phyloP scores from a whole-genome alignment of 2,888 invertebrate species.

The Leptinotarsa peninsularis region DNA sequence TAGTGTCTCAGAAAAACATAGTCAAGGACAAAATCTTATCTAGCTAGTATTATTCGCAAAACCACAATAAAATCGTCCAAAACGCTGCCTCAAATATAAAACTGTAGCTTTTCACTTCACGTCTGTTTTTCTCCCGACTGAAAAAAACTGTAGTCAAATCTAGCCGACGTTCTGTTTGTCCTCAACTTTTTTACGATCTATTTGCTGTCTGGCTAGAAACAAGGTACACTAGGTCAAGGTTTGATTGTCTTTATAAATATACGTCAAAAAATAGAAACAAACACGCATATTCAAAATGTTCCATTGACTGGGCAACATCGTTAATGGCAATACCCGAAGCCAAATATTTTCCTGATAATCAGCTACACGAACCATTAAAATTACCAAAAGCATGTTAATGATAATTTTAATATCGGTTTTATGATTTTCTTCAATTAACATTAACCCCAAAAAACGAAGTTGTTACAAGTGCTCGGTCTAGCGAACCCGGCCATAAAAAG shows the following conservation, averaged over 20 bases:
- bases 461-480: background rate
- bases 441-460: background rate
- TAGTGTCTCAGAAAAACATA: no score
- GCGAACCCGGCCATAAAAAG: background rate
- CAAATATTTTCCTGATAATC: constrained; percentile 5
- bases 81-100: no score
- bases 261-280: background rate
- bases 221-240: constrained; percentile 4
- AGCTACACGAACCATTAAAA: background rate
- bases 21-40: no score
- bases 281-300: background rate
- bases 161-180: background rate
- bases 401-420: background rate
- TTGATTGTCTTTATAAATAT: background rate
- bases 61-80: no score
- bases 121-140: background rate
- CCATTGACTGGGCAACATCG: background rate
- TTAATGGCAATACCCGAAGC: background rate
- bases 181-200: constrained; percentile 1
- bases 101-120: no score
- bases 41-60: no score
- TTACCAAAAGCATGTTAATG: constrained; percentile 1
- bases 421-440: background rate
- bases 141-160: constrained; percentile 1
- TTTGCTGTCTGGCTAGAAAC: constrained; percentile 6